phyloP scores from a whole-genome alignment of 2,888 invertebrate genomes.

The Temnothorax ravouxi region DNA sequence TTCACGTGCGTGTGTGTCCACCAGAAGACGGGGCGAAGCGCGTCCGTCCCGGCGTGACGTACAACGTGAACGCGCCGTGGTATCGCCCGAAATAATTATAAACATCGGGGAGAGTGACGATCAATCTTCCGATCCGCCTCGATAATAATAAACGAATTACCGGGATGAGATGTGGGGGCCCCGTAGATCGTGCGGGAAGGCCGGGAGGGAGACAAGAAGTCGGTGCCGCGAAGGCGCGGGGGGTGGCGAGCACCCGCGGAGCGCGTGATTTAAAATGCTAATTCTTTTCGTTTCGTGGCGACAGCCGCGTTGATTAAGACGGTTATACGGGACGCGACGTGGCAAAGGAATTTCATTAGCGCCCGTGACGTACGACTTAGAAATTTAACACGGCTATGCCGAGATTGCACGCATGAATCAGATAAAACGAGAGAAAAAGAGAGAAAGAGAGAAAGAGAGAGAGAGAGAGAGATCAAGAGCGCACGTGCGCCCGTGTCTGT shows the following conservation, averaged over 20 bases:
- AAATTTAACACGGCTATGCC: constrained; percentile 62
- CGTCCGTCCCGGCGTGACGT: constrained; percentile 61
- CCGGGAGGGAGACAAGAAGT: not conserved
- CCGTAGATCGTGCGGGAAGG: constrained; percentile 37
- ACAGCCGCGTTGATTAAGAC: constrained; percentile 83
- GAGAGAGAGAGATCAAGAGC: not conserved
- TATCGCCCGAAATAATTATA: constrained; percentile 82
- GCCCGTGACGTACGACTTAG: constrained; percentile 73
- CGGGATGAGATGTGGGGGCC: constrained; percentile 52
- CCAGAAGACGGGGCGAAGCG: constrained; percentile 30
- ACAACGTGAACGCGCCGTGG: constrained; percentile 67
- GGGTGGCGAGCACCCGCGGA: constrained; percentile 76
- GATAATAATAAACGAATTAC: constrained; percentile 82
- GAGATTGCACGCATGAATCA: not conserved
- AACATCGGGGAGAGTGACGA: constrained; percentile 80
- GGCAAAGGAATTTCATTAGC: constrained; percentile 81
- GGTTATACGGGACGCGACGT: constrained; percentile 68
- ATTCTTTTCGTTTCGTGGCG: constrained; percentile 77
- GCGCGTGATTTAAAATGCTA: constrained; percentile 83
- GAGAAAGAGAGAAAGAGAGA: not conserved
- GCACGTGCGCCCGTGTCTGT: not conserved
- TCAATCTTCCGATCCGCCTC: constrained; percentile 78
- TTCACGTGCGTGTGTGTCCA: constrained; percentile 36
- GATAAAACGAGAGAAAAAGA: not conserved
- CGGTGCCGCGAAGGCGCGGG: constrained; percentile 28